phyloP scores from a whole-genome alignment of 1,140 invertebrate species.

The Neelides sp. region DNA sequence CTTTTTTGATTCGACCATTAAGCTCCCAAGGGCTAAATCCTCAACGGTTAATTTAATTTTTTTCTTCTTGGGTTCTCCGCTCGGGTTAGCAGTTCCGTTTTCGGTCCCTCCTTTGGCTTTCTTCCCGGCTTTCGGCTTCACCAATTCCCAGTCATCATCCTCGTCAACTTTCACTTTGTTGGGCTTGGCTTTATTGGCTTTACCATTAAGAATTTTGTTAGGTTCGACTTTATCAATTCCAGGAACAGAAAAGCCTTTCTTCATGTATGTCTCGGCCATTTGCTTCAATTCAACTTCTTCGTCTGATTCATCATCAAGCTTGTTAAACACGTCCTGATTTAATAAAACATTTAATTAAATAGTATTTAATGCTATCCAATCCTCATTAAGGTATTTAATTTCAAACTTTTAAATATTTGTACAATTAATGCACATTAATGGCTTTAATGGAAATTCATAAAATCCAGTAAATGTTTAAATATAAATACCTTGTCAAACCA shows the following conservation, averaged over 20 bases:
- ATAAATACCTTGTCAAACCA: slow-evolving; percentile 69
- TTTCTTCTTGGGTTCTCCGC: slow-evolving; percentile 39
- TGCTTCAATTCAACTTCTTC: slow-evolving; percentile 76
- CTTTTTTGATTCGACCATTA: slow-evolving; percentile 74
- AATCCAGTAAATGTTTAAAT: neutral
- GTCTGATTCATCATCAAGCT: slow-evolving; percentile 63
- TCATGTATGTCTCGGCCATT: slow-evolving; percentile 56
- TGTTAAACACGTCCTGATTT: slow-evolving; percentile 60
- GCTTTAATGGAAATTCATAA: slow-evolving; percentile 2
- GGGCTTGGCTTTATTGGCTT: slow-evolving; percentile 19
- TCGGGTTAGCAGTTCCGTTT: neutral
- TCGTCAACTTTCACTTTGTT: slow-evolving; percentile 15
- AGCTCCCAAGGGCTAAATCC: slow-evolving; percentile 72
- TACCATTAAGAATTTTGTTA: no score
- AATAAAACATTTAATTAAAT: slow-evolving; percentile 6
- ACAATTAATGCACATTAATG: slow-evolving; percentile 13
- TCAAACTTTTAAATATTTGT: neutral
- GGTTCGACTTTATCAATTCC: slow-evolving; percentile 32
- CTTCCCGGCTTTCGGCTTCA: slow-evolving; percentile 33
- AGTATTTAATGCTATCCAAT: neutral
- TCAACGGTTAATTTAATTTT: slow-evolving; percentile 67
- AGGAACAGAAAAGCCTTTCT: slow-evolving; percentile 26
- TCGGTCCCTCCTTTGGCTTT: slow-evolving; percentile 31
- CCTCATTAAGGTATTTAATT: slow-evolving; percentile 9
- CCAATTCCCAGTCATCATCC: slow-evolving; percentile 29